These are phyloP conservation scores for Oreotrochilus melanogaster DNA, from an alignment of 2,113 vertebrate genomes.

Conservation along the genomic window DNA sequence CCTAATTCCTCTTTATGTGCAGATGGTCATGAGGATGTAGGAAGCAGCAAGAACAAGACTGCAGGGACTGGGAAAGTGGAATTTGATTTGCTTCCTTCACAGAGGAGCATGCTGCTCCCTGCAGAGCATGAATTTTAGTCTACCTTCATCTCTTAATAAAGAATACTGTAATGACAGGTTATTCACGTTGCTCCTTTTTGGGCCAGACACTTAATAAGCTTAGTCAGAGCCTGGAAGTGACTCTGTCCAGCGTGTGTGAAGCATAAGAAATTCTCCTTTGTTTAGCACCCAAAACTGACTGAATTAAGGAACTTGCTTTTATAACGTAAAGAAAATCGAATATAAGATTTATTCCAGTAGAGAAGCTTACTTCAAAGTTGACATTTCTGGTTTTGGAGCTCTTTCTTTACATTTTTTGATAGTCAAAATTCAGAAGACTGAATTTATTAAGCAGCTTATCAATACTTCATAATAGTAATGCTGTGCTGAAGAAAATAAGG, in stretches of 20 bases:
- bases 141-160: not conserved
- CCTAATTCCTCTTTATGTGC: not conserved
- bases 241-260: not conserved
- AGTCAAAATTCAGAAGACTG: not conserved
- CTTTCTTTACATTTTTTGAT: not conserved
- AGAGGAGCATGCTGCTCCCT: not conserved
- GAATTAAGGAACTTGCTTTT: not conserved
- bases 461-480: not conserved
- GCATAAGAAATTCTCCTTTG: not conserved
- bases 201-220: not conserved
- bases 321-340: not conserved
- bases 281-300: not conserved
- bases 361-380: not conserved
- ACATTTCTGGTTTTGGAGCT: not conserved
- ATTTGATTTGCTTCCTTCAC: not conserved
- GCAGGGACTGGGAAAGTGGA: not conserved
- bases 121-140: not conserved
- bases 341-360: not conserved
- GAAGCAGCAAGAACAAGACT: not conserved
- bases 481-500: not conserved
- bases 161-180: not conserved
- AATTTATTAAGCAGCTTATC: not conserved
- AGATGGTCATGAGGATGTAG: not conserved
- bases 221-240: not conserved
- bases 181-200: not conserved